Percentiles rank a stretch among this genome's conserved stretches.
Evolutionary conservation across 2,113 vertebrate genomes (phyloP).

Genomic region (Hippolais icterina): DNA sequence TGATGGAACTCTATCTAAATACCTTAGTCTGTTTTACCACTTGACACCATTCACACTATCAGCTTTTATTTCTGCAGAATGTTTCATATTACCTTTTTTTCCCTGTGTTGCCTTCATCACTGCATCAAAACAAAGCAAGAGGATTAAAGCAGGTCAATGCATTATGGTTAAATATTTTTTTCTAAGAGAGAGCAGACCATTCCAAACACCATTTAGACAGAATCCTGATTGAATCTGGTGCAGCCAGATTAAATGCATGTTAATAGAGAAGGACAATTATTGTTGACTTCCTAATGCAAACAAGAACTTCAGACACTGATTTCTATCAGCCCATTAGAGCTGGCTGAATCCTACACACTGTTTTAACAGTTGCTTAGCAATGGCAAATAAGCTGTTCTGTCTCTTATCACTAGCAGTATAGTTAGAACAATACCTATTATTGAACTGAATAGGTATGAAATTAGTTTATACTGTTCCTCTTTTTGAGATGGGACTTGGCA

Average conservation of each 20-base stretch:
- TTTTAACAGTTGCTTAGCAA: slow-evolving; percentile 72
- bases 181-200: slow-evolving; percentile 45
- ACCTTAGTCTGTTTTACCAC: background rate
- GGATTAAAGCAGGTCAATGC: slow-evolving; percentile 43
- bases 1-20: background rate
- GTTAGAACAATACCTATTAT: slow-evolving; percentile 70
- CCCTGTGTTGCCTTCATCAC: background rate
- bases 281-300: slow-evolving; percentile 74
- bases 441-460: slow-evolving; percentile 74
- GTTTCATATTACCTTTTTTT: background rate
- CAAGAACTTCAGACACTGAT: slow-evolving; percentile 72
- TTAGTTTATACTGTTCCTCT: slow-evolving; percentile 72
- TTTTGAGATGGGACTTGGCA: slow-evolving; percentile 63
- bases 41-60: background rate
- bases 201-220: slow-evolving; percentile 34
- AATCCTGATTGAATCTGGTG: slow-evolving; percentile 45
- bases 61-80: slow-evolving; percentile 14
- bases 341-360: slow-evolving; percentile 1
- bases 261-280: slow-evolving; percentile 67
- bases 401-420: slow-evolving; percentile 62
- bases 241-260: slow-evolving; percentile 69
- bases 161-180: slow-evolving; percentile 60
- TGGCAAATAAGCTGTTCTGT: slow-evolving; percentile 62
- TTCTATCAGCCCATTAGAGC: slow-evolving; percentile 43
- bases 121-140: slow-evolving; percentile 36